These are phyloP conservation scores for Fulmarus glacialis DNA, from an alignment of 2,113 vertebrate genomes.

Conservation along the genomic window DNA sequence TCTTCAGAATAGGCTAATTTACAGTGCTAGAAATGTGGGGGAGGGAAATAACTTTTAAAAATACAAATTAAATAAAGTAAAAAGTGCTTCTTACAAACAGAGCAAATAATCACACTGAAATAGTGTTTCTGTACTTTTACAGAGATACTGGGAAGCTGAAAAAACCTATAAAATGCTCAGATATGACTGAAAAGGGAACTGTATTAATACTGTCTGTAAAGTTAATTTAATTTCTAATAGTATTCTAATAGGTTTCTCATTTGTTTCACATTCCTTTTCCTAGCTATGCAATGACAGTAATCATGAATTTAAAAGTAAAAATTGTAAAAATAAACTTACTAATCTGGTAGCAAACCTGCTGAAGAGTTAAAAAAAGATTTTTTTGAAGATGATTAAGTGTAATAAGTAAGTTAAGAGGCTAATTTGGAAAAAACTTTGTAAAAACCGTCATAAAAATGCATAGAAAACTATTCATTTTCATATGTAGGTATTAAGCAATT, in stretches of 20 bases:
- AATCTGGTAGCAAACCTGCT: not conserved
- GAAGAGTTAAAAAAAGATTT: not conserved
- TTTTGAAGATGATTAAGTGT: not conserved
- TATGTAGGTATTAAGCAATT: not conserved
- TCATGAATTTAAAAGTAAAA: slow-evolving; percentile 12
- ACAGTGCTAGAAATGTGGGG: not conserved
- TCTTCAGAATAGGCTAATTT: not conserved
- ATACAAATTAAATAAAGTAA: not conserved
- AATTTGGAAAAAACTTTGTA: not conserved
- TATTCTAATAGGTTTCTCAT: not conserved
- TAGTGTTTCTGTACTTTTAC: not conserved
- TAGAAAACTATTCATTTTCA: not conserved
- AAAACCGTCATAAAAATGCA: not conserved
- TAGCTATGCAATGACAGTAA: not conserved
- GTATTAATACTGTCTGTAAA: not conserved
- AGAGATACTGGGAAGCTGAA: not conserved
- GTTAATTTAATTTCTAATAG: not conserved
- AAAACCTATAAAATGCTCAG: not conserved
- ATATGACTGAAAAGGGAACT: not conserved
- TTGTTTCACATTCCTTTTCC: slow-evolving; percentile 13
- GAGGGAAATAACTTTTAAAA: not conserved
- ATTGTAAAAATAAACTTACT: not conserved
- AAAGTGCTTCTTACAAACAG: not conserved
- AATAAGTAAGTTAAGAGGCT: not conserved
- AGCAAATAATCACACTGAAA: not conserved